These are phyloP conservation scores for Pardalotus punctatus DNA, from an alignment of 2,113 vertebrate species.

Conservation along the genomic window DNA sequence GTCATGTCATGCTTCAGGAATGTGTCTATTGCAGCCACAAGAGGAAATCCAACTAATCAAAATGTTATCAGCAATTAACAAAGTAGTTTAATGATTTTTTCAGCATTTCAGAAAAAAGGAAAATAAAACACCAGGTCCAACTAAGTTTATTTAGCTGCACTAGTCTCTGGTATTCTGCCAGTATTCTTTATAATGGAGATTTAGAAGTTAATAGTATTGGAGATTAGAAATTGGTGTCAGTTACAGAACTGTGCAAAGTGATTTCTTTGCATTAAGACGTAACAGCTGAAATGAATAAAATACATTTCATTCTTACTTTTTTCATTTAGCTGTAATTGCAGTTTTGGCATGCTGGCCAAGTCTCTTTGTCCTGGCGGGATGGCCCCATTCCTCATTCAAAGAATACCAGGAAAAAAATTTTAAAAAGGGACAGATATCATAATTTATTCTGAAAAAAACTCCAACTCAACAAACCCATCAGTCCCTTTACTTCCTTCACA, in stretches of 20 bases:
- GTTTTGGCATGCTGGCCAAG: slow-evolving; percentile 16
- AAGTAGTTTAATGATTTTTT: slow-evolving; percentile 63
- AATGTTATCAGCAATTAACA: slow-evolving; percentile 74
- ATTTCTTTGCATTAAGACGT: slow-evolving; percentile 70
- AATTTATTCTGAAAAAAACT: neutral
- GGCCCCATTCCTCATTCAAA: neutral
- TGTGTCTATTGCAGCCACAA: slow-evolving; percentile 56
- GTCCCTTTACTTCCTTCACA: neutral
- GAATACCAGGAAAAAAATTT: neutral
- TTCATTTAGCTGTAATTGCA: slow-evolving; percentile 48
- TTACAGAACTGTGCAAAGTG: slow-evolving; percentile 68
- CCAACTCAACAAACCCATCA: neutral
- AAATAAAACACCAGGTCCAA: slow-evolving; percentile 48
- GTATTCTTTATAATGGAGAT: slow-evolving; percentile 56
- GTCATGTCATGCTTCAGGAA: slow-evolving; percentile 65
- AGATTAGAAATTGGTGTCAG: slow-evolving; percentile 72
- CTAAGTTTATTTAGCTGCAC: slow-evolving; percentile 64
- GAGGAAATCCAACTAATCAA: slow-evolving; percentile 65
- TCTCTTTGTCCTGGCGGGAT: neutral
- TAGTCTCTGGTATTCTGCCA: slow-evolving; percentile 63
- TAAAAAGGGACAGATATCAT: neutral
- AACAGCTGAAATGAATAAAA: slow-evolving; percentile 74
- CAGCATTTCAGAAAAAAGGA: slow-evolving; percentile 47
- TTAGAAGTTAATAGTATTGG: slow-evolving; percentile 69
- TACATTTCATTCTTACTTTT: slow-evolving; percentile 37